These are phyloP conservation scores for Brachypterus glaber DNA, from an alignment of 2,888 invertebrate species.

Conservation along the genomic window DNA sequence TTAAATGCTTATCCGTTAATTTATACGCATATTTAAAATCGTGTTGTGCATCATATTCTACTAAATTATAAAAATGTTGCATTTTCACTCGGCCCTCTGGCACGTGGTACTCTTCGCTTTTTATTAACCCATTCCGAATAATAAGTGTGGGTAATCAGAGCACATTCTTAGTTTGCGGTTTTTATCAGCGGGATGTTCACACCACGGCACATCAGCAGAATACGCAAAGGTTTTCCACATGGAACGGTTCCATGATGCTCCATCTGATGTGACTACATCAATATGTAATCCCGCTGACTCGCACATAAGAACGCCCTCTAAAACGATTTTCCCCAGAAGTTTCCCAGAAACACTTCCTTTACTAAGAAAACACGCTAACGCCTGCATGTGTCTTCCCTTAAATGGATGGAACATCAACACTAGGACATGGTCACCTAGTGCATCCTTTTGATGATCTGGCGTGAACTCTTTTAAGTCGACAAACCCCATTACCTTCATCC, in stretches of 20 bases:
- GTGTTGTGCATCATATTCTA: constrained; percentile 1
- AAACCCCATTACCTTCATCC: constrained; percentile 9
- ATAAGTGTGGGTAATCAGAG: constrained; percentile 13
- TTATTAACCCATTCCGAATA: too few species aligned
- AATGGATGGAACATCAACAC: constrained; percentile 11
- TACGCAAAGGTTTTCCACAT: constrained; percentile 14
- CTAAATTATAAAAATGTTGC: constrained; percentile 3
- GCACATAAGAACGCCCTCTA: constrained; percentile 8
- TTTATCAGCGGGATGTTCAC: constrained; percentile 7
- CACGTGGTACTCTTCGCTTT: too few species aligned
- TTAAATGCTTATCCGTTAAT: neutral
- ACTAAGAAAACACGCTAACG: constrained; percentile 8
- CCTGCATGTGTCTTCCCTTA: too few species aligned
- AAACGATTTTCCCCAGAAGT: constrained; percentile 1
- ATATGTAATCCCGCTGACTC: constrained; percentile 8
- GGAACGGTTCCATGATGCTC: constrained; percentile 10
- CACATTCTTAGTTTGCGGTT: constrained; percentile 7
- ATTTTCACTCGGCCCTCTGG: constrained; percentile 7
- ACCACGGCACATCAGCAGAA: constrained; percentile 4
- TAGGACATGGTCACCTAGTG: constrained; percentile 7
- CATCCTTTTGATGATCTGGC: constrained; percentile 7
- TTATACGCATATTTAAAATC: constrained; percentile 6
- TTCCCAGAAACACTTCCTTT: constrained; percentile 7
- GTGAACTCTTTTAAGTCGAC: constrained; percentile 6
- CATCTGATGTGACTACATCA: constrained; percentile 11